Conservation (phyloP, 2,113 vertebrate species). For the Athene cunicularia region DNA sequence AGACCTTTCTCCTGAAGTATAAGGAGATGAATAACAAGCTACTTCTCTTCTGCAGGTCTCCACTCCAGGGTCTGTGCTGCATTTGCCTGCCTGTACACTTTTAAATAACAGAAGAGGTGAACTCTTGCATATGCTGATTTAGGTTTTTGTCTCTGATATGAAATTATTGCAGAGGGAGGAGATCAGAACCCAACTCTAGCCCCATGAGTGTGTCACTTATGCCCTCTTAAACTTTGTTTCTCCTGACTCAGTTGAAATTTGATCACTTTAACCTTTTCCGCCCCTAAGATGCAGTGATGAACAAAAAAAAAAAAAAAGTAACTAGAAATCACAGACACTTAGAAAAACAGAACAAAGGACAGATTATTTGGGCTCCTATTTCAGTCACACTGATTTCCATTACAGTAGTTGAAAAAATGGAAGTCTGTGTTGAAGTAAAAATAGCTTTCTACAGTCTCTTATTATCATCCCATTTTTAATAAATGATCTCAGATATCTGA, state of each 20-base stretch:
- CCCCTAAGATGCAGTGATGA: background rate
- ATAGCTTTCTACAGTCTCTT: background rate
- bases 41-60: background rate
- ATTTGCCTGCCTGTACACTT: background rate
- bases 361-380: background rate
- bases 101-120: background rate
- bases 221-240: background rate
- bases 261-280: background rate
- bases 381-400: background rate
- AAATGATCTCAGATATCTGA: background rate
- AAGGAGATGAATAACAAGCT: background rate
- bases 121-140: background rate
- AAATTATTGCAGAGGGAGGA: background rate
- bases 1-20: background rate
- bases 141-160: background rate
- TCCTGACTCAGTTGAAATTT: background rate
- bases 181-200: background rate
- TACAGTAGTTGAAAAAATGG: background rate
- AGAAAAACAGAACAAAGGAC: background rate
- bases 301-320: background rate
- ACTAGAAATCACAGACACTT: background rate
- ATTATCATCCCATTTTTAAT: background rate
- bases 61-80: background rate
- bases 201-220: background rate
- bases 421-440: background rate